phyloP scores from a whole-genome alignment of 23 tunicate species.

The Trididemnum clinides region DNA sequence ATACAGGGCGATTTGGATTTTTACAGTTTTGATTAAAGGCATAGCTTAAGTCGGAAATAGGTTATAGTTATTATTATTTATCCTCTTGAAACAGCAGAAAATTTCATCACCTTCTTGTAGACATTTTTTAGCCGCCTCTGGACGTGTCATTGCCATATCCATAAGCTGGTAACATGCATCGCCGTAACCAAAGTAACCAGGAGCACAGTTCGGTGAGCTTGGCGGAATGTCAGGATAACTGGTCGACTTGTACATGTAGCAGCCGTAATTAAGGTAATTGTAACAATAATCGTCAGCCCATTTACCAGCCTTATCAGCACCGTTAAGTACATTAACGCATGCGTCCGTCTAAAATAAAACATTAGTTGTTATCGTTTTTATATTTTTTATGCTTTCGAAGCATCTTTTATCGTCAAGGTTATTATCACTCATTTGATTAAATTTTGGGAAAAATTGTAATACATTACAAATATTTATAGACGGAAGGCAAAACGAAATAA shows the following conservation, averaged over 20 bases:
- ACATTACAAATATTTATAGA: too few relatives aligned
- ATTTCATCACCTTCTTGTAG: conserved; percentile 63
- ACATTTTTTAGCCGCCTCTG: conserved; percentile 35
- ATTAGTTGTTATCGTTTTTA: too few relatives aligned
- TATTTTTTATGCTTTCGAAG: too few relatives aligned
- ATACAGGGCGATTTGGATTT: too few relatives aligned
- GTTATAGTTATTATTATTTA: too few relatives aligned
- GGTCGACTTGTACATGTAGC: conserved; percentile 19
- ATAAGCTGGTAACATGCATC: conserved; percentile 63
- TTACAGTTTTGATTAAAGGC: too few relatives aligned
- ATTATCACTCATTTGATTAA: too few relatives aligned
- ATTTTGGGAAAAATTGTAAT: too few relatives aligned
- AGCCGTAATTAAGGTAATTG: conserved; percentile 23
- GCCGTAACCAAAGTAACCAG: conserved; percentile 50
- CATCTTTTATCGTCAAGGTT: too few relatives aligned
- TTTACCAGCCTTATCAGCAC: conserved; percentile 25
- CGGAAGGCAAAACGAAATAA: too few relatives aligned
- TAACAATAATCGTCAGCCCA: conserved; percentile 68
- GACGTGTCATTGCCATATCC: conserved; percentile 15
- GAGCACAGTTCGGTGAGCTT: conserved; percentile 21
- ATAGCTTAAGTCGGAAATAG: too few relatives aligned
- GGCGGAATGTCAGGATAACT: conserved; percentile 27
- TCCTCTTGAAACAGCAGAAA: too few relatives aligned
- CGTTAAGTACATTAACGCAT: conserved; percentile 16
- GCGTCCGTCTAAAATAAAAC: neutral